These are phyloP conservation scores for Omphaloscelis lunosa DNA, from an alignment of 2,888 invertebrate genomes.

Conservation along the genomic window DNA sequence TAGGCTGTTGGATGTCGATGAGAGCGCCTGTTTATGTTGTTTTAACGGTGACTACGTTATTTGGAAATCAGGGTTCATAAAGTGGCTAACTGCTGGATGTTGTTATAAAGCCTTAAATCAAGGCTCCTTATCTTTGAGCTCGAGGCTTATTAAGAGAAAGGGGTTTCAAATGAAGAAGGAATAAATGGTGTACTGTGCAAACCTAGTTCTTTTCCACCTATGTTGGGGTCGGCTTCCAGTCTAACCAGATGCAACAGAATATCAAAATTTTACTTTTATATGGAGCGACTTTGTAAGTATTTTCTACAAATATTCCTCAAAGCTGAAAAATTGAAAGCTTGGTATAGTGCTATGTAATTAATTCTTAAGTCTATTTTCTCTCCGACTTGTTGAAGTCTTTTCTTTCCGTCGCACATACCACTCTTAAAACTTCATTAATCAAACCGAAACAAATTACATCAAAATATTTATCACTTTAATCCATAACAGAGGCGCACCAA, in stretches of 20 bases:
- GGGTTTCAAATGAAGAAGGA: background rate
- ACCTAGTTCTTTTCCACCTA: too few relatives aligned
- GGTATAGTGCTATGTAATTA: too few relatives aligned
- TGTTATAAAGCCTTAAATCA: background rate
- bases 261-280: too few relatives aligned
- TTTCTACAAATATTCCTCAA: too few relatives aligned
- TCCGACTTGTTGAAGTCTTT: too few relatives aligned
- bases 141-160: background rate
- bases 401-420: background rate
- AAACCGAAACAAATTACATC: constrained; percentile 47
- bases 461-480: constrained; percentile 66
- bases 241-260: too few relatives aligned
- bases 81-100: background rate
- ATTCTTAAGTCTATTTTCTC: background rate
- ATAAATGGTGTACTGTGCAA: background rate
- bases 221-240: too few relatives aligned
- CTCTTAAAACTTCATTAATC: constrained; percentile 41
- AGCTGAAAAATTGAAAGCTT: background rate
- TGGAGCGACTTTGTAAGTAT: too few relatives aligned
- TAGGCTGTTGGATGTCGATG: constrained; percentile 30
- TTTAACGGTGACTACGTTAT: constrained; percentile 16
- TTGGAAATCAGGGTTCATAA: constrained; percentile 22
- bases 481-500: constrained; percentile 60
- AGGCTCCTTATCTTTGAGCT: too few relatives aligned
- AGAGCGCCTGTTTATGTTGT: constrained; percentile 34